Base-by-base conservation (phyloP, 1,140 invertebrate genomes). In the Meloidogyne floridensis region DNA sequence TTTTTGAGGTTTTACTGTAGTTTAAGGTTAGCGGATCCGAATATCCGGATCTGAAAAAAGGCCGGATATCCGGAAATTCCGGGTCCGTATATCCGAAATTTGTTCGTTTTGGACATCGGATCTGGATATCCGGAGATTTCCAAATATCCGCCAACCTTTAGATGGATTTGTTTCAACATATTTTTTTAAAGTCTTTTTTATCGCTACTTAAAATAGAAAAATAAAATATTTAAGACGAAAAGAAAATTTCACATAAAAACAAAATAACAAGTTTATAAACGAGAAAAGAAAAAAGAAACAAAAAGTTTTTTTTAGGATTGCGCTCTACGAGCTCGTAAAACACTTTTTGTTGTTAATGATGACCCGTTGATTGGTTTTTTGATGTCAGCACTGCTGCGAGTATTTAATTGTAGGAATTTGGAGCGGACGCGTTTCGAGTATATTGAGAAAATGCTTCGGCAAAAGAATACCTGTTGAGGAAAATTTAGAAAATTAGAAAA, bases 101-200 rank as follows among this genome's bases (percentile, higher is more conserved):
- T 32, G 20, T 20, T 32, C 32, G 32, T 1, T 32, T 32, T 2
- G 32, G 32, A 32, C 32, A 32, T 32, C 32, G 32, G 32, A 32
- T 32, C 32, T 2, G 32, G 32, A 32, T 32, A 32, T 32, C 32
- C 32, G 32, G 2, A 32, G 32, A 32, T 32, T 32, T 32, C 32
- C 32, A 32, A 32, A 32, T 32, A 32, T 32, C 32, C 32, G 32
- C 2, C 32, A 32, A 32, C 32, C 32, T 32, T 32, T 32, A 32
- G 32, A 32, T 32, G 32, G 32, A 32, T 32, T 32, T 32, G 32
- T 2, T 32, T 32, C 32, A 32, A 32, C 51, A 53, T 78, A 56
- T 65, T 54, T 78, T 53, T 78, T 54, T n/a, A 70, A 59, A 78
- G 59, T 54, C 42, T 53, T 47, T 13, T 13, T 72, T 32, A 32